These are phyloP conservation scores for Zoroaster sp. DNA, from an alignment of 53 echinoderm and acorn worm species.

Conservation along the genomic window DNA sequence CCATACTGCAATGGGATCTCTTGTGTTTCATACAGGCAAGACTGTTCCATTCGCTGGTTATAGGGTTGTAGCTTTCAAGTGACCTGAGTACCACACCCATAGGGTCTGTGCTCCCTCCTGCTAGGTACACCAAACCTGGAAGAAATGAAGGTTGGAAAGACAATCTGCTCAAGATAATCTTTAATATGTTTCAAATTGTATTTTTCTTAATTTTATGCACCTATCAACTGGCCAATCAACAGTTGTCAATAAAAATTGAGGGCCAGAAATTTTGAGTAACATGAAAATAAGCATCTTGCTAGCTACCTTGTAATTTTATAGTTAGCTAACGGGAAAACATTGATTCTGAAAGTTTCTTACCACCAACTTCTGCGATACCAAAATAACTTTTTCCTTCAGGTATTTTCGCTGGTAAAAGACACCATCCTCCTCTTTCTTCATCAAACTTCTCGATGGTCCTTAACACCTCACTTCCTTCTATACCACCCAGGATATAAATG, in stretches of 20 bases:
- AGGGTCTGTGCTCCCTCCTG: slow-evolving; percentile 81
- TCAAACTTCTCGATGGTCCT: slow-evolving; percentile 78
- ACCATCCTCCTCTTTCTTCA: slow-evolving; percentile 76
- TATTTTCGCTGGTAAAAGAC: slow-evolving; percentile 62
- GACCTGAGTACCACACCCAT: slow-evolving; percentile 71
- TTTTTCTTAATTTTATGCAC: background rate
- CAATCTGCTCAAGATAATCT: background rate
- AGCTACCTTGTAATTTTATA: no score
- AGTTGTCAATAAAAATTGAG: no score
- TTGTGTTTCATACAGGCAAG: slow-evolving; percentile 85
- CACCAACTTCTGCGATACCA: slow-evolving; percentile 72
- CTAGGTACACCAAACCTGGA: slow-evolving; percentile 84
- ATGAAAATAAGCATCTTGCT: no score
- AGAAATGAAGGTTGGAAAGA: background rate
- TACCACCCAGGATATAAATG: slow-evolving; percentile 89
- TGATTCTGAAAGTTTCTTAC: slow-evolving; percentile 33
- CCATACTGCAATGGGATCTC: slow-evolving; percentile 74
- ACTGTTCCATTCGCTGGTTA: slow-evolving; percentile 83
- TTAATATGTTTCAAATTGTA: background rate
- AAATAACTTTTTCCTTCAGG: slow-evolving; percentile 71
- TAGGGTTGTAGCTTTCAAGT: slow-evolving; percentile 87
- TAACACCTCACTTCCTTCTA: slow-evolving; percentile 79
- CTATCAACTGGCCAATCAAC: no score
- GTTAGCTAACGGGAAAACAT: no score
- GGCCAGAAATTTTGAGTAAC: no score